Conservation (phyloP, 2,113 vertebrate species). For the Megatriorchis doriae region DNA sequence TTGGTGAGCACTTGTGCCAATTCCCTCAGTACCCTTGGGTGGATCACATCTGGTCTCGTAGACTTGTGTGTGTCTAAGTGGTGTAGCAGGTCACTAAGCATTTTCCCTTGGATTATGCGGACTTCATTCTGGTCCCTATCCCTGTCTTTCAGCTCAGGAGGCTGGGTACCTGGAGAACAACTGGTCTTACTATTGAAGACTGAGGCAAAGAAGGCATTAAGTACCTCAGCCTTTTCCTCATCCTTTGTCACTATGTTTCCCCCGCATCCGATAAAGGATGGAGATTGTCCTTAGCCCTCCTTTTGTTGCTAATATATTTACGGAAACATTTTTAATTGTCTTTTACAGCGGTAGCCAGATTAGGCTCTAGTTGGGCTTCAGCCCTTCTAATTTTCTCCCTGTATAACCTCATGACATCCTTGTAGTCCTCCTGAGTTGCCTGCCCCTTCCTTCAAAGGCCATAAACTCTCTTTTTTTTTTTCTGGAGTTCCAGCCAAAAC, state of each 20-base stretch:
- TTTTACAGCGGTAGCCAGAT: neutral
- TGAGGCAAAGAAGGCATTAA: neutral
- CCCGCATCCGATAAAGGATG: neutral
- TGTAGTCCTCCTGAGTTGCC: neutral
- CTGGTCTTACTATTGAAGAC: neutral
- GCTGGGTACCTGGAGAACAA: neutral
- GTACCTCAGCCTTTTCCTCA: neutral
- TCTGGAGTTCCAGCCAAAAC: neutral
- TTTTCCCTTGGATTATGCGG: neutral
- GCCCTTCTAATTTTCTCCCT: neutral
- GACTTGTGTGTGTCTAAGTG: neutral
- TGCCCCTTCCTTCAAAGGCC: neutral
- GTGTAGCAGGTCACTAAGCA: neutral
- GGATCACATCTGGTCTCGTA: neutral
- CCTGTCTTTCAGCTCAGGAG: neutral
- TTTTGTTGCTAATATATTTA: neutral
- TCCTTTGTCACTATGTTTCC: neutral
- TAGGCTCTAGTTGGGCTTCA: neutral
- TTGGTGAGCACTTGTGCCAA: neutral
- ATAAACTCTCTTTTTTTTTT: neutral
- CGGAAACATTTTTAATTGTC: neutral
- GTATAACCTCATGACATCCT: neutral
- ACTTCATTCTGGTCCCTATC: neutral
- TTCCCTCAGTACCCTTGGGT: neutral
- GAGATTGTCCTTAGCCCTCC: neutral